Percentiles rank a stretch among this genome's conserved stretches.
Conservation (phyloP, 2,888 invertebrate genomes). For the Synanthedon formicaeformis region DNA sequence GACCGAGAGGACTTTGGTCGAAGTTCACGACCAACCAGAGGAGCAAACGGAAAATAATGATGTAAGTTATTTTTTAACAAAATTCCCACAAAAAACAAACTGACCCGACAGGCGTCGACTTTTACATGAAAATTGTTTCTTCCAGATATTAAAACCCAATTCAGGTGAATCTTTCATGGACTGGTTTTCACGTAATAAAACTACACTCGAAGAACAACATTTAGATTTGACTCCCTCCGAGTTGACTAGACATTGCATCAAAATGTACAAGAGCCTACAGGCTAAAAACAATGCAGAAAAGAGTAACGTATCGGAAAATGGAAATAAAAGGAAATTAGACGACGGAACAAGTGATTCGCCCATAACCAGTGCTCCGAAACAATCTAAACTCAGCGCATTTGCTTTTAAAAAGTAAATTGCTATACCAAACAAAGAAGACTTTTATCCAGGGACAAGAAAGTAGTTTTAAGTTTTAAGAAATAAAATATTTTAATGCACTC, state of each 20-base stretch:
- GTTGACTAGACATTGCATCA: slow-evolving; percentile 67
- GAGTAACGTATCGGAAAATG: slow-evolving; percentile 16
- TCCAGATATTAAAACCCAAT: slow-evolving; percentile 40
- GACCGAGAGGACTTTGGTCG: slow-evolving; percentile 49
- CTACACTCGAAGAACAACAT: slow-evolving; percentile 64
- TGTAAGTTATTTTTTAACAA: slow-evolving; percentile 27
- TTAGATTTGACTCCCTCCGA: slow-evolving; percentile 66
- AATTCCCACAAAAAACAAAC: too few relatives aligned
- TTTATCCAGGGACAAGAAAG: background rate
- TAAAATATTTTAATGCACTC: background rate
- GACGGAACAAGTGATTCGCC: slow-evolving; percentile 26
- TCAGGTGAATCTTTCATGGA: slow-evolving; percentile 68
- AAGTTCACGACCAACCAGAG: slow-evolving; percentile 25
- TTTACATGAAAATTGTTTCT: slow-evolving; percentile 3
- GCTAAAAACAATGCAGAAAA: slow-evolving; percentile 12
- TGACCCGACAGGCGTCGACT: too few relatives aligned
- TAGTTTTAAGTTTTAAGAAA: background rate
- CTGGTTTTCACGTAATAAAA: slow-evolving; percentile 73
- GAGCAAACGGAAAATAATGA: slow-evolving; percentile 37
- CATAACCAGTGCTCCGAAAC: slow-evolving; percentile 43
- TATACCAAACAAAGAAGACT: too few relatives aligned
- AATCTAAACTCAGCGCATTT: slow-evolving; percentile 62
- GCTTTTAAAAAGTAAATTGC: slow-evolving; percentile 39
- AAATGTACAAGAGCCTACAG: slow-evolving; percentile 59
- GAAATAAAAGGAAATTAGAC: slow-evolving; percentile 47